These are phyloP conservation scores for Empis stercorea DNA, from an alignment of 2,888 invertebrate species.

Conservation along the genomic window DNA sequence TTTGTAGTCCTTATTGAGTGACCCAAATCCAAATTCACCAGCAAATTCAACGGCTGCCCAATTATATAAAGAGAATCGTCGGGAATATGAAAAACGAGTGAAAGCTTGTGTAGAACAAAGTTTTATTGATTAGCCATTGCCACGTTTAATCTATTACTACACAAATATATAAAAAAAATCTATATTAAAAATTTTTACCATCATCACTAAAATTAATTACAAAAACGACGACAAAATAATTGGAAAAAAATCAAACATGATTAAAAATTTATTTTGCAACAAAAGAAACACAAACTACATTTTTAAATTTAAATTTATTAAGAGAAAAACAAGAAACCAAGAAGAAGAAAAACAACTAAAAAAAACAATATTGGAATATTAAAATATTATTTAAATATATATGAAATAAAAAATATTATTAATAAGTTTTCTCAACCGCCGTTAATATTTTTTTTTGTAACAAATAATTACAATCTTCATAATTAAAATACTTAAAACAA, in stretches of 20 bases:
- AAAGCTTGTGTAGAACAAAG: slow-evolving; percentile 99
- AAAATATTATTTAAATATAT: too few species aligned
- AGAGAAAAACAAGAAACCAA: too few species aligned
- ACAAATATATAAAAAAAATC: background rate
- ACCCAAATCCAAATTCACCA: slow-evolving; percentile 99
- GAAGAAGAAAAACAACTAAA: too few species aligned
- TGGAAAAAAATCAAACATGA: background rate
- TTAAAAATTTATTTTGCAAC: too few species aligned
- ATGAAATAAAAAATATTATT: too few species aligned
- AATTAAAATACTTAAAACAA: too few species aligned
- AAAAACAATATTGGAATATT: too few species aligned
- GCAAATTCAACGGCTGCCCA: slow-evolving; percentile 99
- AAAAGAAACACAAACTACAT: too few species aligned
- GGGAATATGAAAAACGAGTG: slow-evolving; percentile 99
- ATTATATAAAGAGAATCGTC: slow-evolving; percentile 96
- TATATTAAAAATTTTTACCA: background rate
- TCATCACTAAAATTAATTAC: background rate
- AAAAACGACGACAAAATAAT: background rate
- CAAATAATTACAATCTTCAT: too few species aligned
- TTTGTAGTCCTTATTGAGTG: slow-evolving; percentile 90
- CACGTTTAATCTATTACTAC: background rate
- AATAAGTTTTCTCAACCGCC: too few species aligned
- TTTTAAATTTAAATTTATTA: too few species aligned
- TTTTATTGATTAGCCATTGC: slow-evolving; percentile 73
- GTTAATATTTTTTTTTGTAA: too few species aligned